A percentile compares a stretch with the other conserved stretches of the same genome.
Evolutionary conservation across 2,888 invertebrate species (phyloP).

Genomic region (Blastobasis lacticolella): DNA sequence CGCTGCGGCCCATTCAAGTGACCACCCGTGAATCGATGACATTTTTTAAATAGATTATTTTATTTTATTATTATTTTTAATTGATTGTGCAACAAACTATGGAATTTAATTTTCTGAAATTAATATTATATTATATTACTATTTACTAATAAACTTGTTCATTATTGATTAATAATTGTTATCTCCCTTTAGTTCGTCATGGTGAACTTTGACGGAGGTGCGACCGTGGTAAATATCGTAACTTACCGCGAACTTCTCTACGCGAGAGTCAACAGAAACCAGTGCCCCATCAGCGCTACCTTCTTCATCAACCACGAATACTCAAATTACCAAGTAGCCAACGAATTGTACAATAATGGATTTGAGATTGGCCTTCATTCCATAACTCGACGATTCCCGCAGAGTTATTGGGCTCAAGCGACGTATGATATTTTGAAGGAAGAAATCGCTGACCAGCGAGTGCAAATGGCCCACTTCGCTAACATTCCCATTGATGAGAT

Average conservation of each 20-base stretch:
- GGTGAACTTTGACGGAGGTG: conserved; percentile 79
- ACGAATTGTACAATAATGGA: conserved; percentile 72
- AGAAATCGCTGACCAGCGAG: conserved; percentile 77
- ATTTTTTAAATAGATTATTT: too few species aligned
- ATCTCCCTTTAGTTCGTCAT: conserved; percentile 73
- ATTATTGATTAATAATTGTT: too few species aligned
- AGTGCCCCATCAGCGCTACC: conserved; percentile 76
- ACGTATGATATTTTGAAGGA: conserved; percentile 54
- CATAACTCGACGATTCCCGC: conserved; percentile 70
- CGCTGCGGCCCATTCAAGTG: too few species aligned
- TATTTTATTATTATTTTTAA: too few species aligned
- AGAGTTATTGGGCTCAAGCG: conserved; percentile 76
- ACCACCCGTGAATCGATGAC: too few species aligned
- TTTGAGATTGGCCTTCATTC: conserved; percentile 83
- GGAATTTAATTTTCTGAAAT: too few species aligned
- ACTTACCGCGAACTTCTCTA: conserved; percentile 49
- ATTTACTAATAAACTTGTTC: too few species aligned
- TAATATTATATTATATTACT: too few species aligned
- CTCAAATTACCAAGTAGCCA: conserved; percentile 78
- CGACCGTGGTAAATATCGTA: conserved; percentile 67
- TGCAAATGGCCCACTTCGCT: conserved; percentile 65
- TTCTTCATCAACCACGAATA: conserved; percentile 84
- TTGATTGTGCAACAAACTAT: too few species aligned
- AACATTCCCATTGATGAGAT: conserved; percentile 59
- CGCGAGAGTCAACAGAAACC: conserved; percentile 75